Conservation (phyloP, 2,797 vertebrate genomes). For the Falco concolor region DNA sequence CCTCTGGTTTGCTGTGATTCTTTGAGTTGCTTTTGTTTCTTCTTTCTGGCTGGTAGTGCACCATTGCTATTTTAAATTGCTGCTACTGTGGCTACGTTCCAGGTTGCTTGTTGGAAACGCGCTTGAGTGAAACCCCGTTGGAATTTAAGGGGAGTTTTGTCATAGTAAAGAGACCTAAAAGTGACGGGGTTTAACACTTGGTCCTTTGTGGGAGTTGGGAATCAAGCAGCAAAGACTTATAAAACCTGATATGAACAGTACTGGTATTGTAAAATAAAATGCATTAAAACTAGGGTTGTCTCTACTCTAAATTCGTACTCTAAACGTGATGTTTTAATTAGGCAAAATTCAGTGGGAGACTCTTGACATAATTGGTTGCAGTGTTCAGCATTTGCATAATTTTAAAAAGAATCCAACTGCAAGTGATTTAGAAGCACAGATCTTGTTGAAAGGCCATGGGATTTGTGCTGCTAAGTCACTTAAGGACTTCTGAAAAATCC, state of each 20-base stretch:
- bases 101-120: neutral
- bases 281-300: neutral
- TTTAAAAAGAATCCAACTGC: no score
- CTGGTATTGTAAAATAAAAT: neutral
- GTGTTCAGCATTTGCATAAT: neutral
- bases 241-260: neutral
- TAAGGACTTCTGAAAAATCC: conserved; percentile 56
- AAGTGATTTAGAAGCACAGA: conserved; percentile 36
- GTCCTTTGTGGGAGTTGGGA: neutral
- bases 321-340: neutral
- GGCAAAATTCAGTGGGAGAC: neutral
- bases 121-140: neutral
- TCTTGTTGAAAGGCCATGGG: conserved; percentile 17
- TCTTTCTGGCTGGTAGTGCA: neutral
- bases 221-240: neutral
- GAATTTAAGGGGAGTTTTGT: neutral
- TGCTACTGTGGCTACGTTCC: neutral
- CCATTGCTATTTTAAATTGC: neutral
- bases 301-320: neutral
- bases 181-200: neutral
- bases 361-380: conserved; percentile 14
- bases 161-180: neutral
- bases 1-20: conserved; percentile 41
- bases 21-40: neutral
- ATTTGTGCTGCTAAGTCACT: conserved; percentile 39